Percentiles rank a stretch among this genome's conserved stretches.
These are phyloP conservation scores for Boleophthalmus pectinirostris DNA, from an alignment of 2,113 vertebrate species.

Conservation along the genomic window DNA sequence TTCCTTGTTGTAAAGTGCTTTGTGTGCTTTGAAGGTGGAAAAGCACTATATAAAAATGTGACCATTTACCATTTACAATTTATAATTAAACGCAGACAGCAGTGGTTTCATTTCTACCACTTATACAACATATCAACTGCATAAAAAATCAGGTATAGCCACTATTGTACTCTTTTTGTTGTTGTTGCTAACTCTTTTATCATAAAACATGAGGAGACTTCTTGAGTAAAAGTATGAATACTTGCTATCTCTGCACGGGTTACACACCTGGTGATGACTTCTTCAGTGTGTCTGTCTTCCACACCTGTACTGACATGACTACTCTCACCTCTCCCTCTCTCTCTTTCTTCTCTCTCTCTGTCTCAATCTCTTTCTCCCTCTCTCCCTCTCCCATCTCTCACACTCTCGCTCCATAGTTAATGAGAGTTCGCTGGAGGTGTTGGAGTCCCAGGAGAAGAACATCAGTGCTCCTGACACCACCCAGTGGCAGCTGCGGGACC, in stretches of 20 bases:
- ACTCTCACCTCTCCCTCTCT: slow-evolving; percentile 38
- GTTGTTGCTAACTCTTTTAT: background rate
- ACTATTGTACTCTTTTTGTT: background rate
- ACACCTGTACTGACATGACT: slow-evolving; percentile 55
- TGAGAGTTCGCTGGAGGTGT: slow-evolving; percentile 79
- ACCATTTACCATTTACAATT: too few species aligned
- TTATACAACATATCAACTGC: too few species aligned
- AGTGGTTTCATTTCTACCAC: too few species aligned
- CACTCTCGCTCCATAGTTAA: slow-evolving; percentile 80
- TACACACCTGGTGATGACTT: background rate
- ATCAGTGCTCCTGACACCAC: slow-evolving; percentile 76
- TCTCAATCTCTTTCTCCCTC: slow-evolving; percentile 29
- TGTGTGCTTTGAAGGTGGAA: too few species aligned
- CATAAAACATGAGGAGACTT: background rate
- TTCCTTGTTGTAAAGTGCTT: too few species aligned
- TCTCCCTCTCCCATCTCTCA: slow-evolving; percentile 20
- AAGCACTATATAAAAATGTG: too few species aligned
- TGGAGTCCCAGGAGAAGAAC: slow-evolving; percentile 77
- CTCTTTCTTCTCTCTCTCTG: slow-evolving; percentile 14
- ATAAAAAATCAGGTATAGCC: background rate
- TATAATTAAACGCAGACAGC: too few species aligned
- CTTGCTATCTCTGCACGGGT: background rate
- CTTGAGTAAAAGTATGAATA: background rate
- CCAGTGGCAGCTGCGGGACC: slow-evolving; percentile 79
- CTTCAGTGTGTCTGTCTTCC: slow-evolving; percentile 10